Conservation (phyloP, 92 coral and sea anemone genomes). For the Heteractis magnifica region DNA sequence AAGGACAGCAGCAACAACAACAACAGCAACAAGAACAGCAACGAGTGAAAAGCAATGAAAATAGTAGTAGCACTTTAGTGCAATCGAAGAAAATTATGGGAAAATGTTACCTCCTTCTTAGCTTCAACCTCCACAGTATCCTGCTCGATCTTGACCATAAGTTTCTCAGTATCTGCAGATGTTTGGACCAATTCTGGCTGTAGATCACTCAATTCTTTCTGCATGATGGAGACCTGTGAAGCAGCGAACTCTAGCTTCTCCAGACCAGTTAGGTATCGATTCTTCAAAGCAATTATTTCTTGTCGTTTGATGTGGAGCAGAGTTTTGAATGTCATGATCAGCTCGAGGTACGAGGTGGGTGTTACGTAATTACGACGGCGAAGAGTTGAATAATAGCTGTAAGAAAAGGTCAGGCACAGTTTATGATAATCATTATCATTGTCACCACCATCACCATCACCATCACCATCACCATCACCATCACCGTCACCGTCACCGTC, state of each 20-base stretch:
- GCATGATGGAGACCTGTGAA: constrained; percentile 99
- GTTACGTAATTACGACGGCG: constrained; percentile 98
- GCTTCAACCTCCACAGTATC: constrained; percentile 99
- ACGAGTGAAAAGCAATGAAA: neutral
- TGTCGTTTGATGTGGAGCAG: constrained; percentile 88
- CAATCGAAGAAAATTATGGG: neutral
- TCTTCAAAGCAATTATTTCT: constrained; percentile 88
- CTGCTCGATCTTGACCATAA: constrained; percentile 95
- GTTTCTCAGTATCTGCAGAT: constrained; percentile 96
- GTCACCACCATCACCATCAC: neutral
- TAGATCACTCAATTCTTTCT: constrained; percentile 90
- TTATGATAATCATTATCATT: neutral
- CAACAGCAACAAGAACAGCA: neutral
- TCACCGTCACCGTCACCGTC: neutral
- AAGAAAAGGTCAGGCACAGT: neutral
- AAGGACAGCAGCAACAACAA: neutral
- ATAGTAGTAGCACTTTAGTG: too few relatives aligned
- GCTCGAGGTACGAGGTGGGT: constrained; percentile 96
- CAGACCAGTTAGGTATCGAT: constrained; percentile 89
- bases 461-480: neutral
- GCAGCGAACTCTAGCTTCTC: constrained; percentile 98
- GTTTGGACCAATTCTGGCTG: constrained; percentile 97
- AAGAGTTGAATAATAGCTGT: constrained; percentile 77
- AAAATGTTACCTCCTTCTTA: constrained; percentile 81
- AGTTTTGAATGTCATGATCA: constrained; percentile 95